Percentiles rank a stretch among this genome's conserved stretches.
Evolutionary conservation across 2,888 invertebrate species (phyloP).

Genomic region (Pocota personata): DNA sequence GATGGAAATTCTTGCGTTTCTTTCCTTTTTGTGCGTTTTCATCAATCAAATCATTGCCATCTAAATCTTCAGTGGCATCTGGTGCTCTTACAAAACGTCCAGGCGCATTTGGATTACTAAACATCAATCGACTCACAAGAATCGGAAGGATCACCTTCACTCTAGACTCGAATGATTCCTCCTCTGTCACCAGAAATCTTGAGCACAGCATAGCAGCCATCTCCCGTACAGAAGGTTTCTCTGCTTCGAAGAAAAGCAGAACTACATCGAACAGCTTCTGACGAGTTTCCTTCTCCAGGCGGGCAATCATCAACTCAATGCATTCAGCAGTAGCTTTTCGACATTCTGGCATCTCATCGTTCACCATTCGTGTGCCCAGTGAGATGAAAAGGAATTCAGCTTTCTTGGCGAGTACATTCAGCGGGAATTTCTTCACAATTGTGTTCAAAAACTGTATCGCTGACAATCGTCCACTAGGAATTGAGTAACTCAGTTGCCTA

Average conservation of each 20-base stretch:
- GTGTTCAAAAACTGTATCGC: slow-evolving; percentile 92
- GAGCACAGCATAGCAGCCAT: slow-evolving; percentile 91
- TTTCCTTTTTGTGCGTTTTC: slow-evolving; percentile 51
- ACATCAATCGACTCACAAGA: slow-evolving; percentile 84
- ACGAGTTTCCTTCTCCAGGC: slow-evolving; percentile 84
- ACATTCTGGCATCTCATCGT: slow-evolving; percentile 91
- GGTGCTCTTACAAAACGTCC: slow-evolving; percentile 86
- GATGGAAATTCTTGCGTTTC: slow-evolving; percentile 63
- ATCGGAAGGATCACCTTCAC: slow-evolving; percentile 85
- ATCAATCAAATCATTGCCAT: slow-evolving; percentile 2
- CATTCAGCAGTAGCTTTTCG: slow-evolving; percentile 89
- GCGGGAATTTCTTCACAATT: slow-evolving; percentile 90
- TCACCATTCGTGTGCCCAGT: slow-evolving; percentile 90
- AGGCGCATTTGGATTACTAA: slow-evolving; percentile 83
- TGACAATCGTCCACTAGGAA: slow-evolving; percentile 92
- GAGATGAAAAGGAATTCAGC: slow-evolving; percentile 88
- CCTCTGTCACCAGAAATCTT: slow-evolving; percentile 91
- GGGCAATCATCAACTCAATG: slow-evolving; percentile 87
- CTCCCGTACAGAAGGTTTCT: slow-evolving; percentile 87
- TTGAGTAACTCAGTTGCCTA: slow-evolving; percentile 91
- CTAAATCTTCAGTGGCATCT: slow-evolving; percentile 77
- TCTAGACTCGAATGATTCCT: slow-evolving; percentile 87
- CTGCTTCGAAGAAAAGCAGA: slow-evolving; percentile 87
- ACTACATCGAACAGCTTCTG: slow-evolving; percentile 89
- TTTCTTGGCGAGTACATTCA: slow-evolving; percentile 79